phyloP scores from a whole-genome alignment of 2,113 vertebrate species.

The Semnornis frantzii region DNA sequence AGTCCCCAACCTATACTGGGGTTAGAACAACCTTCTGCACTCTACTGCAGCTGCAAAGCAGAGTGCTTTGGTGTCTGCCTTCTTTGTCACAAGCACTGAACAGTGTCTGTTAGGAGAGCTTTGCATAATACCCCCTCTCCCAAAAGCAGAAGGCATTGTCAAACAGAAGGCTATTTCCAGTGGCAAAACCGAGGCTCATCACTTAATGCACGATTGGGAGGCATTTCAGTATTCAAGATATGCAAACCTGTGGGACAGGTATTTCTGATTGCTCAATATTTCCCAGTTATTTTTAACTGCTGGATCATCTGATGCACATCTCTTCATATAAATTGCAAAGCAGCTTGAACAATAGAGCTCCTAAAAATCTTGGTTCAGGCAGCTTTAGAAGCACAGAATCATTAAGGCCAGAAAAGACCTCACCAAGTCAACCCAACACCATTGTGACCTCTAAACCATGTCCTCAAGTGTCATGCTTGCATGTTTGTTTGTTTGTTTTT shows the following conservation, averaged over 20 bases:
- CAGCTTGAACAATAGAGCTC: background rate
- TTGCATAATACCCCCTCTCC: background rate
- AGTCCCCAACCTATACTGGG: too few relatives aligned
- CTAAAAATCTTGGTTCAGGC: background rate
- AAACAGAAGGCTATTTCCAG: background rate
- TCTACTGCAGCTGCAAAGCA: background rate
- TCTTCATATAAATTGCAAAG: background rate
- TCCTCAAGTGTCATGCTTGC: too few relatives aligned
- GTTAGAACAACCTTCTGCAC: background rate
- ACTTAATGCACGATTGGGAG: background rate
- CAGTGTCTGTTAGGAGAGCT: background rate
- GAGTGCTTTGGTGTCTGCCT: background rate
- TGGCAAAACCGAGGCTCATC: background rate
- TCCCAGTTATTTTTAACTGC: slow-evolving; percentile 43
- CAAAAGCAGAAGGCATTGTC: background rate
- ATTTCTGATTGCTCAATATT: background rate
- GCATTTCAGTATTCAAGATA: slow-evolving; percentile 16
- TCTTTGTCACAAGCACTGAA: background rate
- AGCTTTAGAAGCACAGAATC: background rate
- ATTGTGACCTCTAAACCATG: too few relatives aligned
- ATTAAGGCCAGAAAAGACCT: too few relatives aligned
- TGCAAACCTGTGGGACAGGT: background rate
- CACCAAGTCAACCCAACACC: too few relatives aligned
- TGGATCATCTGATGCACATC: slow-evolving; percentile 1
- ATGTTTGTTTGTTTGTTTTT: too few relatives aligned